Conservation (phyloP, 2,797 vertebrate genomes). For the Rachycentron canadum region DNA sequence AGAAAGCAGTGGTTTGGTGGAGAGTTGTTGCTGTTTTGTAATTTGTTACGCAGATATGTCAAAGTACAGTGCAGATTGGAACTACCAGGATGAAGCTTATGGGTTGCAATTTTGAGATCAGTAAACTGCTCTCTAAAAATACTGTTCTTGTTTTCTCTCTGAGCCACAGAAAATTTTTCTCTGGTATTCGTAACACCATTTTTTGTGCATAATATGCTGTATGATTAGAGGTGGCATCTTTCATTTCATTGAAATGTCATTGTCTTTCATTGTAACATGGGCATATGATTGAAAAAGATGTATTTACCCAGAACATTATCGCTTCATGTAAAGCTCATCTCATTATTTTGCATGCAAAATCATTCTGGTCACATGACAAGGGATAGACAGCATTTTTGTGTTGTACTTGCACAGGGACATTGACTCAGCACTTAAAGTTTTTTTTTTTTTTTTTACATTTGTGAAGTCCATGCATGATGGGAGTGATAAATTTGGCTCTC, state of each 20-base stretch:
- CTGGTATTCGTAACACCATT: slow-evolving; percentile 74
- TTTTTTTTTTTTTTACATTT: slow-evolving; percentile 74
- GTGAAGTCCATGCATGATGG: slow-evolving; percentile 78
- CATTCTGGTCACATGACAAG: slow-evolving; percentile 76
- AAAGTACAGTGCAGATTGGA: slow-evolving; percentile 61
- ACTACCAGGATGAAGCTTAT: slow-evolving; percentile 65
- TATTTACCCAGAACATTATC: slow-evolving; percentile 78
- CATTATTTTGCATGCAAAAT: slow-evolving; percentile 84
- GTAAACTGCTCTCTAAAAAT: slow-evolving; percentile 74
- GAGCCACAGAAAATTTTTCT: slow-evolving; percentile 72
- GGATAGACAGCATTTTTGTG: slow-evolving; percentile 77
- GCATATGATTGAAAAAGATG: slow-evolving; percentile 76
- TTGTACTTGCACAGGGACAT: slow-evolving; percentile 77
- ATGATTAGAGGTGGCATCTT: slow-evolving; percentile 79
- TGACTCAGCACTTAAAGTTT: slow-evolving; percentile 77
- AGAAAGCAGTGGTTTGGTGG: slow-evolving; percentile 55
- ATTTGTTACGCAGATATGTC: slow-evolving; percentile 73
- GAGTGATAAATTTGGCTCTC: slow-evolving; percentile 72
- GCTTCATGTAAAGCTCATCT: slow-evolving; percentile 77
- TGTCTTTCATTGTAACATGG: slow-evolving; percentile 72
- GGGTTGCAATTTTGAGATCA: slow-evolving; percentile 74
- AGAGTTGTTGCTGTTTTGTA: slow-evolving; percentile 74
- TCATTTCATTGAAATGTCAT: slow-evolving; percentile 72
- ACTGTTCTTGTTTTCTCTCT: slow-evolving; percentile 61
- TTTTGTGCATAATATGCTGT: slow-evolving; percentile 84